Conservation (phyloP, 2,113 vertebrate species). For the Cyprinodon brontotheroides region DNA sequence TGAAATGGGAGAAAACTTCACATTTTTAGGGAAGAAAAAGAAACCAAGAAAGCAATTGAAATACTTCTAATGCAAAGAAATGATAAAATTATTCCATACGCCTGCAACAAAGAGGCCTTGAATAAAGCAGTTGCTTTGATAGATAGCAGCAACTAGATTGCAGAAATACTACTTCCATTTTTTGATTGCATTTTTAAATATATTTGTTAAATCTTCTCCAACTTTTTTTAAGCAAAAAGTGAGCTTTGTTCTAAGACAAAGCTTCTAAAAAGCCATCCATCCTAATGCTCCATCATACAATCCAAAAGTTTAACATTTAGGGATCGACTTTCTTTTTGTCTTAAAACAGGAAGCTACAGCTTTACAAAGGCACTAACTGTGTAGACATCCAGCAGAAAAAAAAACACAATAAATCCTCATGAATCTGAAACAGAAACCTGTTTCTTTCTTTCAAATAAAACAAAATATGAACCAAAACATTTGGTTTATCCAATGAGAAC, state of each 20-base stretch:
- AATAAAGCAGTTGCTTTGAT: not conserved
- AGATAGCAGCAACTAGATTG: not conserved
- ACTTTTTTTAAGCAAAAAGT: not conserved
- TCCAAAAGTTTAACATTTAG: not conserved
- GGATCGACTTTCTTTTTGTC: not conserved
- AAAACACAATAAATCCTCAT: not conserved
- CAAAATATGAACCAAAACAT: not conserved
- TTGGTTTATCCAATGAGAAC: not conserved
- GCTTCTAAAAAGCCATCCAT: not conserved
- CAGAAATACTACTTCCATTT: not conserved
- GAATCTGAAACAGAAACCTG: no score
- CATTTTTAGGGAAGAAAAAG: not conserved
- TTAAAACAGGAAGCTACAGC: conserved; percentile 14
- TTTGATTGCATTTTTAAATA: not conserved
- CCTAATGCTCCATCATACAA: not conserved
- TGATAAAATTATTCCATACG: no score
- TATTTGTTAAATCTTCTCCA: no score
- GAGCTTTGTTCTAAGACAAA: not conserved
- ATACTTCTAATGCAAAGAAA: not conserved
- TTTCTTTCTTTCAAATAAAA: no score
- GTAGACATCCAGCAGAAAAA: conserved; percentile 42
- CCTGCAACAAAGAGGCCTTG: no score
- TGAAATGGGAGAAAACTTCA: not conserved
- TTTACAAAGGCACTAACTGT: conserved; percentile 64
- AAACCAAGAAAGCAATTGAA: not conserved